Evolutionary conservation across 2,113 vertebrate species (phyloP), one percentile per base, ranked within the genome.

Genomic region (Gorsachius goisagi): DNA sequence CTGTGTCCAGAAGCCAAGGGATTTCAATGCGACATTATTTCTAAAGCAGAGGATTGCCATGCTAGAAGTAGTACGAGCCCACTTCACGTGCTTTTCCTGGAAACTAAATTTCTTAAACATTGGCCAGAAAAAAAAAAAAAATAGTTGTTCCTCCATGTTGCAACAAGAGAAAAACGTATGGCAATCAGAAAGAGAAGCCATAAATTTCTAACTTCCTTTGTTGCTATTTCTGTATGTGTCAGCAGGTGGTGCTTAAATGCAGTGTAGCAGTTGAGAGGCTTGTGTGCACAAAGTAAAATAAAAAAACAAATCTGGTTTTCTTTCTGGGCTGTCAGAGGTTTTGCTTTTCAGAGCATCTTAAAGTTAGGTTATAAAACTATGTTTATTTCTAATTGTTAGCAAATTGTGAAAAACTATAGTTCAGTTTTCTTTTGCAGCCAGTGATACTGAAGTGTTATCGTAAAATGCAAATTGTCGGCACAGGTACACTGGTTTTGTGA

Each of bases 241-340:
- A 96, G 97, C 58, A 97, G 97, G 86, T 98, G 97, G 97, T 71
- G 87, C 68, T 96, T 89, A 84, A 96, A 94, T 86, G 76, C 96
- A 97, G 64, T 0, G 17, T 28, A 91, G 64, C 14, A 19, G 5
- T 19, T 28, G 11, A 80, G 1, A 37, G 21, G 28, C 15, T 33
- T 26, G 2, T 12, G 8, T 11, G 0, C 6, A 15, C 6, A 2
- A 22, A n/a, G 12, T 7, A 22, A 53, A 39, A 15, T 14, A 16
- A 7, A 50, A 75, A 21, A 32, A 72, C 33, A 4, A 59, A 17
- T 52, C 5, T 39, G 15, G 9, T 71, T 84, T 88, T 26, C 47
- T 75, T 78, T 80, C 71, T 23, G 7, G 45, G 5, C 32, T 67
- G 23, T 20, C 5, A 16, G 33, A 60, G 14, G 13, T 67, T 90